Percentiles rank a stretch among this genome's conserved stretches.
Conservation (phyloP, 1,140 invertebrate genomes). For the Nixonia krombeini region DNA sequence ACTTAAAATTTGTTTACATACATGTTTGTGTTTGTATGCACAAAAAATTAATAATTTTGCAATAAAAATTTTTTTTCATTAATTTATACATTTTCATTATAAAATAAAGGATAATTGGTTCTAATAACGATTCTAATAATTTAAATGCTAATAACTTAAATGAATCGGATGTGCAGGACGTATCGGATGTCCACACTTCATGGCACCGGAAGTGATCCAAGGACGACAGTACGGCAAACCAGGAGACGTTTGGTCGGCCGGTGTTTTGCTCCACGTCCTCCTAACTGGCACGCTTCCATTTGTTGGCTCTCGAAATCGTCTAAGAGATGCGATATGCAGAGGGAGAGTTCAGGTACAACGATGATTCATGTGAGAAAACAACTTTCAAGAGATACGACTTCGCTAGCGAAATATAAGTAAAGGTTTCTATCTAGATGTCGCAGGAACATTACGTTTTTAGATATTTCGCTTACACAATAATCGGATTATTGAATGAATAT, state of each 20-base stretch:
- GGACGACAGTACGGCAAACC: slow-evolving; percentile 94
- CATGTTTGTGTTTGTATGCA: too few species aligned
- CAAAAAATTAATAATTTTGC: too few species aligned
- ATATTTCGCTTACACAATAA: not conserved
- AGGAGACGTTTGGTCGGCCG: slow-evolving; percentile 96
- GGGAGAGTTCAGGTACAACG: slow-evolving; percentile 84
- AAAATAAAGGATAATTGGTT: slow-evolving; percentile 14
- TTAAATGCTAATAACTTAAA: too few species aligned
- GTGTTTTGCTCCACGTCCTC: slow-evolving; percentile 93
- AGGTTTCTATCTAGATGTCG: not conserved
- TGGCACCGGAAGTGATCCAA: slow-evolving; percentile 96
- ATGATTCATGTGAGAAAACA: slow-evolving; percentile 14
- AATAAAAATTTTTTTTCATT: not conserved
- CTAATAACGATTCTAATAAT: not conserved
- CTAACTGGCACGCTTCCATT: slow-evolving; percentile 95
- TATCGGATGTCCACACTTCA: slow-evolving; percentile 96
- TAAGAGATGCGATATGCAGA: slow-evolving; percentile 91
- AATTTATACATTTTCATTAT: slow-evolving; percentile 14
- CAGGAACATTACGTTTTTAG: not conserved
- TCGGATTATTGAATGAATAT: too few species aligned
- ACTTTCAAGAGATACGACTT: slow-evolving; percentile 9
- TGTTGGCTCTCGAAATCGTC: slow-evolving; percentile 90
- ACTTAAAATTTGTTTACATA: too few species aligned
- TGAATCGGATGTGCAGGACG: slow-evolving; percentile 76
- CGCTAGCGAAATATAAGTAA: not conserved